Base-by-base conservation (phyloP, 1,140 invertebrate genomes). In the Procambarus clarkii region DNA sequence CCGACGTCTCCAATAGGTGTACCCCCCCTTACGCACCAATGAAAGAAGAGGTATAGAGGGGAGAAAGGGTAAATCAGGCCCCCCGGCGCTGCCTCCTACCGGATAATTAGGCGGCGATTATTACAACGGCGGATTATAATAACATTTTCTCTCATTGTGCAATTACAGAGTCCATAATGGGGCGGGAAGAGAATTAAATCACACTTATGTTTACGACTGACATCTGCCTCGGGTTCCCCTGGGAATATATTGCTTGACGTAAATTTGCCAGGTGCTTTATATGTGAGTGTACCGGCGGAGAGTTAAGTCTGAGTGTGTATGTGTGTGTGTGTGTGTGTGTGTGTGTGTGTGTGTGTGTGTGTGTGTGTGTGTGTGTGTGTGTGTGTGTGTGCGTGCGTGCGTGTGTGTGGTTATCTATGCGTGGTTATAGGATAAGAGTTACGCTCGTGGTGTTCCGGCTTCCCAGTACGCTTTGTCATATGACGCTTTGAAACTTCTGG, bases 91-190 rank as follows among this genome's bases (percentile, higher is more conserved):
- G 44, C 88, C 88, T 83, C 54, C 88, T 34, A 45, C 54, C 18
- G 81, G 88, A 90, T 90, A 90, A 90, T 90, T 85, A 78, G 80
- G 48, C 48, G 64, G 69, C 24, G 81, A 60, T 83, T 90, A 90
- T 90, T 77, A 77, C 88, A 90, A 84, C 81, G 50, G 79, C 64
- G 76, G 88, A 90, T 90, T 90, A 90, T 90, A 90, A 90, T 90
- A 90, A 90, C 88, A 90, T 84, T 90, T 90, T 90, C 88, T 90
- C 88, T 90, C 88, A 84, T 90, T 90, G 81, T 90, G 88, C 80
- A 90, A 90, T 90, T 90, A 90, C 81, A 81, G 88, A 21, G 81
- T 85, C 81, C 82, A 90, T 90, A 90, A 90, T 85, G 88, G 88
- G 88, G 88, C 85, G 88, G 88, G 74, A 90, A 90, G 88, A 90